phyloP scores from a whole-genome alignment of 2,888 invertebrate genomes.

The Mesoligia furuncula region DNA sequence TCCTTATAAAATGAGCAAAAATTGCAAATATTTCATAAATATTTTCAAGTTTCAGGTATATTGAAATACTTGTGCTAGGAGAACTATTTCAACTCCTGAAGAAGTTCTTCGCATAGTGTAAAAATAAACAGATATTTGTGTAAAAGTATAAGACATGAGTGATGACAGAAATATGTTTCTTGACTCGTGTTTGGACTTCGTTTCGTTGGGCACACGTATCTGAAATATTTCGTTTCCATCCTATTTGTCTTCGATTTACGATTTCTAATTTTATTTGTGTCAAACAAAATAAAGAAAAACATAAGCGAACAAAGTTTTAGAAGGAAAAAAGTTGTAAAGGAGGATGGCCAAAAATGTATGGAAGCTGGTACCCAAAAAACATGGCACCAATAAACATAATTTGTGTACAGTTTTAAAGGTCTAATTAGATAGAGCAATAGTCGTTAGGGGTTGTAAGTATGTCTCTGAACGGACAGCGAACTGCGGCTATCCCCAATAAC shows the following conservation, averaged over 20 bases:
- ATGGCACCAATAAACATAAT: no score
- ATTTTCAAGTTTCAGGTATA: constrained; percentile 25
- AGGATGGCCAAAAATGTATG: no score
- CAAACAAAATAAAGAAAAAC: neutral
- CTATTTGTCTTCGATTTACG: neutral
- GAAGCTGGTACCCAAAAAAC: no score
- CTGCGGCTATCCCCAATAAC: no score
- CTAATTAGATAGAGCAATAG: no score
- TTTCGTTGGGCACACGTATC: neutral
- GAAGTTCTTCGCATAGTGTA: neutral
- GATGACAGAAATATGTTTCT: neutral
- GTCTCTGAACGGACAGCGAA: no score
- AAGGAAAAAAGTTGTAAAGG: no score
- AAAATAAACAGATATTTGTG: constrained; percentile 4
- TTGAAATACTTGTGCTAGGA: constrained; percentile 35
- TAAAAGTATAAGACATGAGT: neutral
- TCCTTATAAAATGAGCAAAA: neutral
- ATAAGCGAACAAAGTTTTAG: neutral
- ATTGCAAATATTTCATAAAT: constrained; percentile 9
- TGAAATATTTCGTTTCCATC: neutral
- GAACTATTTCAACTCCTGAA: constrained; percentile 2
- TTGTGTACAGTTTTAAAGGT: no score
- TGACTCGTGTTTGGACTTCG: neutral
- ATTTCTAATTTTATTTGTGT: neutral
- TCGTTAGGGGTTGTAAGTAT: no score